Conservation (phyloP, 2,888 invertebrate genomes). For the Frankliniella fusca region DNA sequence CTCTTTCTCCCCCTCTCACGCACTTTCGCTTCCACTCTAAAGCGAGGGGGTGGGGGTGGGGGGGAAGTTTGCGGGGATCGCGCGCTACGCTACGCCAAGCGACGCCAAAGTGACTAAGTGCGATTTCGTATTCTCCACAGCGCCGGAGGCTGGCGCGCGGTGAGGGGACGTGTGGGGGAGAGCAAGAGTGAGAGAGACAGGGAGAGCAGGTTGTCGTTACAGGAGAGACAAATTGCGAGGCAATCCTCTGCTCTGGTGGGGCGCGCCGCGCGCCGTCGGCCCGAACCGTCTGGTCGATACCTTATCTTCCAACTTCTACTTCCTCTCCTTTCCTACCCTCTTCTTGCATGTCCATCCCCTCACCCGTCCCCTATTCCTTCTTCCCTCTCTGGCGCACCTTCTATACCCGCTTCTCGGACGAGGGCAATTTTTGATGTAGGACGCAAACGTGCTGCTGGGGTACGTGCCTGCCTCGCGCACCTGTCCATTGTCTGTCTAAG, state of each 20-base stretch:
- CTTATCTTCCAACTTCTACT: not conserved
- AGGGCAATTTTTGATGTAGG: too few relatives aligned
- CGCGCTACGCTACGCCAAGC: not conserved
- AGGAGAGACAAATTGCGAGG: constrained; percentile 2
- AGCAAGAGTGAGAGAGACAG: not conserved
- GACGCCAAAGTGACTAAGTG: constrained; percentile 12
- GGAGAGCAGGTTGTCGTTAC: not conserved
- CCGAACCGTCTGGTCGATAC: too few relatives aligned
- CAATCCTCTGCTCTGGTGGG: not conserved
- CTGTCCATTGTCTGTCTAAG: too few relatives aligned
- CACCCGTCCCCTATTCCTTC: not conserved
- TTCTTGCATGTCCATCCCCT: too few relatives aligned
- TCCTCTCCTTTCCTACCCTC: not conserved
- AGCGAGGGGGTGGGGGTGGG: not conserved
- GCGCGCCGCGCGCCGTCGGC: too few relatives aligned
- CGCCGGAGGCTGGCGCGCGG: not conserved
- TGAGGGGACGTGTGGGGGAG: not conserved
- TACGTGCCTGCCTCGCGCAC: too few relatives aligned
- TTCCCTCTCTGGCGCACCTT: too few relatives aligned
- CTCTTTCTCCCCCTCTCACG: not conserved
- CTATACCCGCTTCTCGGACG: too few relatives aligned
- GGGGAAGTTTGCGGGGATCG: not conserved
- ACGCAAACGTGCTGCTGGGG: too few relatives aligned
- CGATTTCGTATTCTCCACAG: constrained; percentile 21
- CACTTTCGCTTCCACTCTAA: not conserved